phyloP scores from a whole-genome alignment of 2,113 vertebrate genomes.

The Limanda limanda region DNA sequence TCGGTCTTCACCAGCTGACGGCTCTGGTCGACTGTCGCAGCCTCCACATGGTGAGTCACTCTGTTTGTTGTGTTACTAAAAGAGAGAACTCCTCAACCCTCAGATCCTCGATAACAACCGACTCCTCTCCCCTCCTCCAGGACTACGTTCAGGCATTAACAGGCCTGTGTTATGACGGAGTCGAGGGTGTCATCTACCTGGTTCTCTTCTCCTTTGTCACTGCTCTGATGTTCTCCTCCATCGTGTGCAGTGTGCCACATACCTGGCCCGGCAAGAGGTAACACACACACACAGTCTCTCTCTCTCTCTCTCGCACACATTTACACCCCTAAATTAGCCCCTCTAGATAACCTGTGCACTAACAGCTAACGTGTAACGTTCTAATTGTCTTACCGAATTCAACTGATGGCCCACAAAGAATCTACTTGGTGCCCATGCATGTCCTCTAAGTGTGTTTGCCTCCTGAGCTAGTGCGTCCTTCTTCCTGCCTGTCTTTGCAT shows the following conservation, averaged over 20 bases:
- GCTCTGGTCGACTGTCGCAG: conserved; percentile 96
- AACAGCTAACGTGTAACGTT: conserved; percentile 52
- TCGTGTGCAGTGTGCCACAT: conserved; percentile 96
- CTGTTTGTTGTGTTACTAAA: conserved; percentile 3
- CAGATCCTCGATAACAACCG: background rate
- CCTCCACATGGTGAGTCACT: conserved; percentile 91
- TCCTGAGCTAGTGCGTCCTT: conserved; percentile 49
- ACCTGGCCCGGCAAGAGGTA: conserved; percentile 98
- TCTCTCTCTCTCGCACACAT: conserved; percentile 4
- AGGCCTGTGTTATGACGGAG: conserved; percentile 95
- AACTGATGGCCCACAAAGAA: conserved; percentile 24
- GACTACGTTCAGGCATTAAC: conserved; percentile 96
- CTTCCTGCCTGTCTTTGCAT: conserved; percentile 66
- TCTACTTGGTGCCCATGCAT: conserved; percentile 42
- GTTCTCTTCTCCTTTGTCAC: conserved; percentile 98
- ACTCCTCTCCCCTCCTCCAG: conserved; percentile 66
- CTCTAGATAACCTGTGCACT: conserved; percentile 36
- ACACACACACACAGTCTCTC: conserved; percentile 42
- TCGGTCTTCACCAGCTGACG: conserved; percentile 94
- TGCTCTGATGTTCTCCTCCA: conserved; percentile 98
- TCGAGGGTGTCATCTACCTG: conserved; percentile 98
- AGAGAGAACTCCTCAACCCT: conserved; percentile 2
- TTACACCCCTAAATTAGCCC: background rate
- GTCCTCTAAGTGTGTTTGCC: conserved; percentile 51
- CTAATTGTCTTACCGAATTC: conserved; percentile 29